Evolutionary conservation across 2,113 vertebrate species (phyloP).

Genomic region (Rhagologus leucostigma): DNA sequence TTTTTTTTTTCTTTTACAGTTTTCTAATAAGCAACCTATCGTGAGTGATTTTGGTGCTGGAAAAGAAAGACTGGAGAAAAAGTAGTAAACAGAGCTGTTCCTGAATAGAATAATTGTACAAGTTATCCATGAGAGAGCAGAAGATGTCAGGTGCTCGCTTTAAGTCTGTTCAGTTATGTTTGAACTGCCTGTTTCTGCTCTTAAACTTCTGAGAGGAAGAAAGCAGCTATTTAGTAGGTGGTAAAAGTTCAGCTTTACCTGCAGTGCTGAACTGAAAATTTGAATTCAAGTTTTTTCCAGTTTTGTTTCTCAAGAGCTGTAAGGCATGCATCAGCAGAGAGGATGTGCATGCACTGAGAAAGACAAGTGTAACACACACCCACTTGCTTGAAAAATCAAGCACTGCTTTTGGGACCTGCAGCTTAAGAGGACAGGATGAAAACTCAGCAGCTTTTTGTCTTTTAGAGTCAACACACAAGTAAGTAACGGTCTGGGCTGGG

Average conservation of each 20-base stretch:
- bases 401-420: neutral
- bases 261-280: neutral
- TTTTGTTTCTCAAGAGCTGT: neutral
- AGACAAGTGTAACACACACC: neutral
- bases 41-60: neutral
- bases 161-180: neutral
- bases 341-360: neutral
- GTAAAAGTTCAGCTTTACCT: neutral
- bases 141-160: neutral
- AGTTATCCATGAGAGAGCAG: neutral
- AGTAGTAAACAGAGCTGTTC: neutral
- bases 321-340: neutral
- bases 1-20: neutral
- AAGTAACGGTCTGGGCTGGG: neutral
- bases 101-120: neutral
- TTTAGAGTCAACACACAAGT: neutral
- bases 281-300: neutral
- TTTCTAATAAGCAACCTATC: neutral
- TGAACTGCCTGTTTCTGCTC: neutral
- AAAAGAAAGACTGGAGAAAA: neutral
- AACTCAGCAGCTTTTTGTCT: neutral
- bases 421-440: neutral
- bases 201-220: neutral
- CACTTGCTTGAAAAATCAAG: neutral
- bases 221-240: neutral